phyloP scores from a whole-genome alignment of 1,140 invertebrate species.

The Potamilus streckersoni region DNA sequence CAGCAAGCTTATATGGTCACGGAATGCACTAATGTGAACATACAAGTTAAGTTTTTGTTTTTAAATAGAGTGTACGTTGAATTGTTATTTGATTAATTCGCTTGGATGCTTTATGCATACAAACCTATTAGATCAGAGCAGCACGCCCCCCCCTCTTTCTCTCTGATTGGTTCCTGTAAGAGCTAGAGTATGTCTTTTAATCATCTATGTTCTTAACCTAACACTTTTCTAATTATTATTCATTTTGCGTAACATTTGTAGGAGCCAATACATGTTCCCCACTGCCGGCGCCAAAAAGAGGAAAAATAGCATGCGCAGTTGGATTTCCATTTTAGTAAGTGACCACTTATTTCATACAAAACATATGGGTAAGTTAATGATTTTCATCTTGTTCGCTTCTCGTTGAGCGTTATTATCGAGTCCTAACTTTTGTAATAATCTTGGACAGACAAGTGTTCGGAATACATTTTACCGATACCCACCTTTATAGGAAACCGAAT shows the following conservation, averaged over 20 bases:
- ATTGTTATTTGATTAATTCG: too few species aligned
- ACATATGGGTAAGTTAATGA: neutral
- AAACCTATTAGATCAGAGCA: too few species aligned
- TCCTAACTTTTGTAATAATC: neutral
- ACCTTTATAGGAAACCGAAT: neutral
- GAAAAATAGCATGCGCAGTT: slow-evolving; percentile 33
- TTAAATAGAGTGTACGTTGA: too few species aligned
- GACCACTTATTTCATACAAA: neutral
- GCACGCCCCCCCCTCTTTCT: too few species aligned
- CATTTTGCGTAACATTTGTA: slow-evolving; percentile 6
- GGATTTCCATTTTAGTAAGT: slow-evolving; percentile 38
- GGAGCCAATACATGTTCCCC: slow-evolving; percentile 29
- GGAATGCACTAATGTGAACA: too few species aligned
- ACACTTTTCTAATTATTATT: neutral
- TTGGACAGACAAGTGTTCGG: too few species aligned
- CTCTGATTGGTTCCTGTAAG: neutral
- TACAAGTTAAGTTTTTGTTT: too few species aligned
- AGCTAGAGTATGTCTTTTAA: too few species aligned
- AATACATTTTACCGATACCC: neutral
- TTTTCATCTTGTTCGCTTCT: neutral
- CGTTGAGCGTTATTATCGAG: neutral
- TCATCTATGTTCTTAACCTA: neutral
- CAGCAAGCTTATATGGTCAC: too few species aligned
- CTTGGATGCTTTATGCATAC: too few species aligned
- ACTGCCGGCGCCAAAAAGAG: slow-evolving; percentile 25